Conservation (phyloP, 2,797 vertebrate genomes). For the Malurus leucopterus region DNA sequence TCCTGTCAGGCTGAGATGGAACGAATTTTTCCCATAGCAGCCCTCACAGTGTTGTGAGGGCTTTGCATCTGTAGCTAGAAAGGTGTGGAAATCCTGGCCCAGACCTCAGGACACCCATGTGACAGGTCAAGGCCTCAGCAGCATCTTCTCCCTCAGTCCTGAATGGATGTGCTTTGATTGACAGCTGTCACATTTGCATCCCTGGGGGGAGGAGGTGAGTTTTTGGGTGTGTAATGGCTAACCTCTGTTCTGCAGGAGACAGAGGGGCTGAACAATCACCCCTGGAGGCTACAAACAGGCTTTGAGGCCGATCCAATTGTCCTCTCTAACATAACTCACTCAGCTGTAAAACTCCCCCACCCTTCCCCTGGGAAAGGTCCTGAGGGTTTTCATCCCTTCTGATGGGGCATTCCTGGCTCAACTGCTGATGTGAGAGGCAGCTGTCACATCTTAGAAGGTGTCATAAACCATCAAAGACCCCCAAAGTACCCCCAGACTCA, state of each 20-base stretch:
- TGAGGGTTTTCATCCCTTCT: neutral
- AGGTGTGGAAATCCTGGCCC: neutral
- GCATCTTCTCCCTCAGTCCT: neutral
- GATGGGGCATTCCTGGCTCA: neutral
- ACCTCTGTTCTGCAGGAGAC: neutral
- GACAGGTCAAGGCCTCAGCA: neutral
- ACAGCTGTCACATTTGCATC: neutral
- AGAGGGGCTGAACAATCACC: neutral
- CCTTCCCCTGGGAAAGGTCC: too few species aligned
- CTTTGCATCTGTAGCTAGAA: neutral
- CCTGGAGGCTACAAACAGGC: accelerated
- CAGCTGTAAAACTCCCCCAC: neutral
- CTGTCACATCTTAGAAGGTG: neutral
- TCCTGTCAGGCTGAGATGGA: neutral
- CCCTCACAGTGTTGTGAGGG: neutral
- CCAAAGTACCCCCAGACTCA: too few species aligned
- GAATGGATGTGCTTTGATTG: neutral
- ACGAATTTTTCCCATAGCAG: neutral
- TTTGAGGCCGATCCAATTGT: neutral
- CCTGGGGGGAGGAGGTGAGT: neutral
- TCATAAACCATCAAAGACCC: neutral
- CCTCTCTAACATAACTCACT: neutral
- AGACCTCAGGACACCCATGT: neutral
- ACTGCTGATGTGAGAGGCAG: neutral
- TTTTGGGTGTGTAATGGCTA: neutral